phyloP scores from a whole-genome alignment of 1,140 invertebrate genomes.

The Ostrea denselamellosa region DNA sequence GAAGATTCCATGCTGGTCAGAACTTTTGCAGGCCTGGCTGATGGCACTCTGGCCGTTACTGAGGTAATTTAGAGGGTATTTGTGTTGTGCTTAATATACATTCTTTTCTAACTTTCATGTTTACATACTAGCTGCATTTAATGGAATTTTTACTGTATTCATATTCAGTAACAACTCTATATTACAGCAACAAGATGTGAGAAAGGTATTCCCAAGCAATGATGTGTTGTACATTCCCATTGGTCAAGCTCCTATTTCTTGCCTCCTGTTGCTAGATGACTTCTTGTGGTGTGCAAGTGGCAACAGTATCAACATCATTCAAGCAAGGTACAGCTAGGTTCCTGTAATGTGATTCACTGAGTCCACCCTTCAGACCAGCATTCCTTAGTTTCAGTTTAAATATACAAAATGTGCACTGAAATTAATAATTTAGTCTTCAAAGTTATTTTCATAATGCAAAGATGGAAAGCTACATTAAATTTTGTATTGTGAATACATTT shows the following conservation, averaged over 20 bases:
- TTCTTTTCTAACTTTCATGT: not conserved
- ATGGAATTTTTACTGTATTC: not conserved
- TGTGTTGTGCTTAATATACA: not conserved
- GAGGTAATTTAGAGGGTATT: conserved; percentile 73
- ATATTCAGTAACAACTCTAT: not conserved
- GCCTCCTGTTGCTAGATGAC: conserved; percentile 77
- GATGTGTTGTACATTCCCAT: conserved; percentile 81
- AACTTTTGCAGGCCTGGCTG: conserved; percentile 80
- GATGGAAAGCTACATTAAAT: too few species aligned
- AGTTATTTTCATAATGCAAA: too few species aligned
- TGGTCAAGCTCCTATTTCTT: conserved; percentile 80
- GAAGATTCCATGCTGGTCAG: conserved; percentile 66
- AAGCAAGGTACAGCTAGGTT: conserved; percentile 74
- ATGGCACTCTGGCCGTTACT: conserved; percentile 81
- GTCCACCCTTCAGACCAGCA: not conserved
- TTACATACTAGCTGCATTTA: not conserved
- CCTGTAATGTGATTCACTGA: not conserved
- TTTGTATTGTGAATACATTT: too few species aligned
- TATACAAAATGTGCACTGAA: too few species aligned
- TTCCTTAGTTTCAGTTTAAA: too few species aligned
- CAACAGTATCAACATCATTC: conserved; percentile 80
- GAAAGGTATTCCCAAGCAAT: conserved; percentile 48
- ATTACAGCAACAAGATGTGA: conserved; percentile 60
- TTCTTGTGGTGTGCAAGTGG: conserved; percentile 80
- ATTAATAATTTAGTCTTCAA: too few species aligned